phyloP scores from a whole-genome alignment of 2,113 vertebrate species.

The Phalacrocorax aristotelis region DNA sequence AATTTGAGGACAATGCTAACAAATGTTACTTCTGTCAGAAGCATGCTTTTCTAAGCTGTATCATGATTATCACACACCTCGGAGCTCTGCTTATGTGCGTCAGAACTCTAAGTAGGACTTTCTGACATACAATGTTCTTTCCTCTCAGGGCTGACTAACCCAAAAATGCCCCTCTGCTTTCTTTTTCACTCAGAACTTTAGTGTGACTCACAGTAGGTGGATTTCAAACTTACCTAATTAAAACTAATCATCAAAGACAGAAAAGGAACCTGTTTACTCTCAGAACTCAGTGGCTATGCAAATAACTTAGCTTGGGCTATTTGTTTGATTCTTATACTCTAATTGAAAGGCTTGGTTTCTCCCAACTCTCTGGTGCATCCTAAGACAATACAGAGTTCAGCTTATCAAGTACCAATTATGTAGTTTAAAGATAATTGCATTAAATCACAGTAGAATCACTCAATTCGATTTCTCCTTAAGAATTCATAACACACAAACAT shows the following conservation, averaged over 20 bases:
- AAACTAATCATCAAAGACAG: background rate
- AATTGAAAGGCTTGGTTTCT: background rate
- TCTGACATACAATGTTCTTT: background rate
- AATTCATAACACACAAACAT: background rate
- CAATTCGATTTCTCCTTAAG: background rate
- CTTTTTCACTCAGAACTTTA: background rate
- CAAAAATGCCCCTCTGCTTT: background rate
- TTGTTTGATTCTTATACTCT: background rate
- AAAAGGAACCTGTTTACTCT: background rate
- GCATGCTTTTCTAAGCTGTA: accelerated
- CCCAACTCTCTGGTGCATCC: background rate
- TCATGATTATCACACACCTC: accelerated
- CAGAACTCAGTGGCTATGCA: background rate
- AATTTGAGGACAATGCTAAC: background rate
- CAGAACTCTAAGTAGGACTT: background rate
- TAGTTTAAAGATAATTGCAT: background rate
- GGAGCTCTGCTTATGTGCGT: background rate
- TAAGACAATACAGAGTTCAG: background rate
- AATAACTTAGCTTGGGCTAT: background rate
- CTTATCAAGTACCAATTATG: background rate
- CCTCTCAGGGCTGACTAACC: background rate
- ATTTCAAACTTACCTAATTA: background rate
- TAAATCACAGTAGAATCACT: background rate
- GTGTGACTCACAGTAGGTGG: background rate
- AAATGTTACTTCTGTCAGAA: background rate